phyloP scores from a whole-genome alignment of 2,888 invertebrate species.

The Steinernema carpocapsae region DNA sequence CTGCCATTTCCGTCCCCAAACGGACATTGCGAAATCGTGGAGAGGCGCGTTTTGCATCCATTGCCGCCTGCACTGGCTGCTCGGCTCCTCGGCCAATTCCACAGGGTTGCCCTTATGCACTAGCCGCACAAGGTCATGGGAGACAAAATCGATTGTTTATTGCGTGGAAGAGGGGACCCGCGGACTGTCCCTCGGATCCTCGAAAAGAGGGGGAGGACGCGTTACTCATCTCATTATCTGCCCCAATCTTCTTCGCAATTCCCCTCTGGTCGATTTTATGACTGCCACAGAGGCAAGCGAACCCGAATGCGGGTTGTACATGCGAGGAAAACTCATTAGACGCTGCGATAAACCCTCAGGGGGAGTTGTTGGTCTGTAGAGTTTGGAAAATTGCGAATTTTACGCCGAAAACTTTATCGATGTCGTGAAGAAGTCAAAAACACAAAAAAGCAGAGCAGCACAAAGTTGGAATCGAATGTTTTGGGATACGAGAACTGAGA shows the following conservation, averaged over 20 bases:
- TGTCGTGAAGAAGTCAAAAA: neutral
- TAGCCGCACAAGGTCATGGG: slow-evolving; percentile 1
- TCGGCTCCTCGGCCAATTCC: too few species aligned
- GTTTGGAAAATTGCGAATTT: too few species aligned
- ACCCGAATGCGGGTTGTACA: neutral
- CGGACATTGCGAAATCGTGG: slow-evolving; percentile 26
- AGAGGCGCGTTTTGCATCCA: slow-evolving; percentile 1
- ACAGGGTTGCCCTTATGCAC: too few species aligned
- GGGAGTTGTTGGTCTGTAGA: too few species aligned
- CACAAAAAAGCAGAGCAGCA: slow-evolving; percentile 6
- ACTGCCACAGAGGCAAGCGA: neutral
- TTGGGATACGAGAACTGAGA: neutral
- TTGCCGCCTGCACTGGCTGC: neutral
- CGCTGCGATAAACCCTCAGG: too few species aligned
- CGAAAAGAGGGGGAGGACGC: neutral
- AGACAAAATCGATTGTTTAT: too few species aligned
- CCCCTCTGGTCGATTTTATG: neutral
- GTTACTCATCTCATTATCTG: slow-evolving; percentile 27
- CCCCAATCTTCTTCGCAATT: neutral
- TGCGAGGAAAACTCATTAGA: too few species aligned
- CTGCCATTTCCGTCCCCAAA: neutral
- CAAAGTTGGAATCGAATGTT: slow-evolving; percentile 20
- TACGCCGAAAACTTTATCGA: slow-evolving; percentile 31
- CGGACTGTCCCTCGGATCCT: too few species aligned
- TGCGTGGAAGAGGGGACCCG: too few species aligned